phyloP scores from a whole-genome alignment of 2,797 vertebrate species.

The Schizothorax lantsangensis region DNA sequence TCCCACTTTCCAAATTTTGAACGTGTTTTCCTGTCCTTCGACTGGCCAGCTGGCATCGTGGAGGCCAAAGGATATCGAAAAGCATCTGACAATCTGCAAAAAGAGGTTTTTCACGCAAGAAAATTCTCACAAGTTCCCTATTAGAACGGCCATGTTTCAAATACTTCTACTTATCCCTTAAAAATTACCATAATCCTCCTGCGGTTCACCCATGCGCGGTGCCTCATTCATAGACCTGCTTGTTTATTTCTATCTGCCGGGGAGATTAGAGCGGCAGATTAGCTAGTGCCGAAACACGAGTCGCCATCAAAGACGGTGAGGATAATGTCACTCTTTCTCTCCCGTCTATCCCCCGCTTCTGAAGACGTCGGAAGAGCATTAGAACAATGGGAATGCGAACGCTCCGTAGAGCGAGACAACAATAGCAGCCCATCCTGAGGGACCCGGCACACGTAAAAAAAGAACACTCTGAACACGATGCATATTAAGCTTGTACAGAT shows the following conservation, averaged over 20 bases:
- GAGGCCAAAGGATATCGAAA: slow-evolving; percentile 65
- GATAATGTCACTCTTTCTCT: slow-evolving; percentile 81
- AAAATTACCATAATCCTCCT: slow-evolving; percentile 84
- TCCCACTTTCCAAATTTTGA: slow-evolving; percentile 69
- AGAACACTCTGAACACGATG: slow-evolving; percentile 62
- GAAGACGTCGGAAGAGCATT: slow-evolving; percentile 70
- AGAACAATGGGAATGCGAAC: slow-evolving; percentile 78
- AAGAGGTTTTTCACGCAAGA: slow-evolving; percentile 17
- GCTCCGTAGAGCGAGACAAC: slow-evolving; percentile 77
- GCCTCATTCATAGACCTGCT: slow-evolving; percentile 78
- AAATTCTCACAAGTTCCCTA: slow-evolving; percentile 51
- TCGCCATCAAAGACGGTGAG: slow-evolving; percentile 79
- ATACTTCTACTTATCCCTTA: slow-evolving; percentile 78
- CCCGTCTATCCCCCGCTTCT: slow-evolving; percentile 75
- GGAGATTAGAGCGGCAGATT: slow-evolving; percentile 84
- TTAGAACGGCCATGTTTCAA: slow-evolving; percentile 74
- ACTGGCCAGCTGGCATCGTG: not conserved
- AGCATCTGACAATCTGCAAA: slow-evolving; percentile 63
- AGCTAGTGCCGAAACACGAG: slow-evolving; percentile 79
- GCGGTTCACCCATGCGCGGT: slow-evolving; percentile 77
- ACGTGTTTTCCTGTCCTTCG: not conserved
- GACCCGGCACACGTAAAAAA: slow-evolving; percentile 70
- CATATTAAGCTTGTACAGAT: slow-evolving; percentile 62
- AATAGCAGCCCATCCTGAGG: slow-evolving; percentile 77
- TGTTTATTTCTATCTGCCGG: slow-evolving; percentile 85